These are phyloP conservation scores for Clistopyga incitator DNA, from an alignment of 2,888 invertebrate genomes.

Conservation along the genomic window DNA sequence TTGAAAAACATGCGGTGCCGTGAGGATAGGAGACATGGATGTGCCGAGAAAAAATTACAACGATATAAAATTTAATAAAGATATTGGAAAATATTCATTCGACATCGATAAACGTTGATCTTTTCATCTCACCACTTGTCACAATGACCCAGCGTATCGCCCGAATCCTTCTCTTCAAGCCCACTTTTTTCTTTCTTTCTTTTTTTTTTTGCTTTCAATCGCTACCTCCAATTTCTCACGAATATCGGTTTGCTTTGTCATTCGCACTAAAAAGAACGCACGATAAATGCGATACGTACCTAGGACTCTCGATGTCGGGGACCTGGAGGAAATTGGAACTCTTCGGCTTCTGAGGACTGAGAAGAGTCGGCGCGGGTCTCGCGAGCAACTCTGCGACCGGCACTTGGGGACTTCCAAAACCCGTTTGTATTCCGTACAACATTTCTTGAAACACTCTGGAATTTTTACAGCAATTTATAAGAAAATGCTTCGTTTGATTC, in stretches of 20 bases:
- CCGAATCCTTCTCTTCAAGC: slow-evolving; percentile 36
- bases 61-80: slow-evolving; percentile 52
- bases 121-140: slow-evolving; percentile 70
- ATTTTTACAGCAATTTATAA: slow-evolving; percentile 30
- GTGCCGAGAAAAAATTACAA: slow-evolving; percentile 78
- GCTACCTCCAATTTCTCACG: slow-evolving; percentile 16
- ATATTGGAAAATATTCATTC: slow-evolving; percentile 69
- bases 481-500: background rate
- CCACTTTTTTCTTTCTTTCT: slow-evolving; percentile 26
- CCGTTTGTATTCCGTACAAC: slow-evolving; percentile 97
- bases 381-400: slow-evolving; percentile 95
- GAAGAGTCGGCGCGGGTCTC: slow-evolving; percentile 93
- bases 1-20: slow-evolving; percentile 81
- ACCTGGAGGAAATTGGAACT: slow-evolving; percentile 96
- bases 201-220: slow-evolving; percentile 25
- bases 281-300: slow-evolving; percentile 80
- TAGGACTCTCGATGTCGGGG: slow-evolving; percentile 94
- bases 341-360: slow-evolving; percentile 94
- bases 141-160: slow-evolving; percentile 25
- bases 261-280: slow-evolving; percentile 14
- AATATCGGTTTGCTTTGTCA: background rate
- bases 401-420: slow-evolving; percentile 96
- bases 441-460: slow-evolving; percentile 95
- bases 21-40: slow-evolving; percentile 83
- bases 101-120: slow-evolving; percentile 70